Evolutionary conservation across 2,888 invertebrate genomes (phyloP), one percentile per base, ranked within the genome.

Genomic region (Orthonychiurus folsomi): DNA sequence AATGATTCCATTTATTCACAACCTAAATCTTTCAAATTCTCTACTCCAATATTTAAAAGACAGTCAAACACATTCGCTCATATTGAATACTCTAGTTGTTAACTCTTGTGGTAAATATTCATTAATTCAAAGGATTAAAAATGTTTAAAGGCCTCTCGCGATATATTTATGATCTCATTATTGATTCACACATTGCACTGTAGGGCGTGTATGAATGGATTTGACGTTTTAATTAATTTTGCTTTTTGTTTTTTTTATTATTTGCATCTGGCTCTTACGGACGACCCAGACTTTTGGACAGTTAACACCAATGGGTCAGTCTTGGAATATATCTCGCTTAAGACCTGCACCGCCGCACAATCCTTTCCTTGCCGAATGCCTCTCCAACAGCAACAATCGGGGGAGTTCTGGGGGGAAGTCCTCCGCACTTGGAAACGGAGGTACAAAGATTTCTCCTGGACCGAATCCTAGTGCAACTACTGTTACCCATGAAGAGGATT

Each of bases 311-410:
- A 69, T 69, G 2, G 64, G 69, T 5, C 69, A 69, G 65, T 75
- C 76, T 9, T 79, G 80, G 80, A 76, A 76, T 47, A 75, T 77
- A 72, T 77, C 78, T 28, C 78, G 79, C 70, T 73, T 80, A 50
- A 74, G 79, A 25, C 80, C 80, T 5, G 75, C 77, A 37, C 79
- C 80, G 9, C 80, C 80, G 3, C 74, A 78, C 52, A 74, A 80
- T 62, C 78, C 79, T 27, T 75, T 76, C 61, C 71, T 77, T 23
- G 67, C 69, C 12, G 65, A 71, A n/a, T 66, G 71, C 47, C 63
- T 70, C 60, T 5, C 59, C 5, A 5, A 12, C 52, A 21, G 3
- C 21, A 28, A 23, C 3, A 59, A 47, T 12, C 18, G 23, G 23
- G 26, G 24, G 5, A n/a, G 23, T 2, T 23, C 50, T 9, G 47